Conservation (phyloP, 2,797 vertebrate species). For the Darevskia mixta region DNA sequence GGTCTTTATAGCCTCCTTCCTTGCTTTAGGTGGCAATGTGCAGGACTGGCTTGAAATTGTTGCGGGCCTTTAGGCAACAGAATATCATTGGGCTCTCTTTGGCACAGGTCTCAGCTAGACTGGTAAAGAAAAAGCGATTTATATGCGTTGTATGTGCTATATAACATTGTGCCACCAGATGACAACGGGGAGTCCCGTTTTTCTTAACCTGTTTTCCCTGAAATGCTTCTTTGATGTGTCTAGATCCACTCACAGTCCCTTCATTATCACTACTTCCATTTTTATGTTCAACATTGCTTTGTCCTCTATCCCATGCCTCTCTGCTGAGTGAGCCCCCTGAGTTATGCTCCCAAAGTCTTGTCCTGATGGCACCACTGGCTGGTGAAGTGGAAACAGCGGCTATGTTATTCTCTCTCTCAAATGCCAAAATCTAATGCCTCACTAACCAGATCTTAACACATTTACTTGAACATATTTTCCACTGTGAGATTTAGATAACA, state of each 20-base stretch:
- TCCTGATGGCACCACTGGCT: not conserved
- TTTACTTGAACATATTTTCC: not conserved
- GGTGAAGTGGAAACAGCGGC: not conserved
- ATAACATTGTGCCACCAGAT: no score
- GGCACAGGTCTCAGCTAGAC: no score
- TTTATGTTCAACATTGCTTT: not conserved
- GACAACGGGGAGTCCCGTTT: no score
- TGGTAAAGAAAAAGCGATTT: no score
- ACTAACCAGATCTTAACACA: not conserved
- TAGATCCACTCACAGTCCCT: not conserved
- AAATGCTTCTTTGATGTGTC: not conserved
- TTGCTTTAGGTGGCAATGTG: not conserved
- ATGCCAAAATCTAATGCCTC: not conserved
- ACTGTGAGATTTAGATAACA: not conserved
- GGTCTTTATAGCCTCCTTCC: not conserved
- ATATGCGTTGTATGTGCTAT: no score
- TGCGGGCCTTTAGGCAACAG: not conserved
- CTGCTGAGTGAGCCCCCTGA: not conserved
- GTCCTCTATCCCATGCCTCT: not conserved
- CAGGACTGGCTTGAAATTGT: not conserved
- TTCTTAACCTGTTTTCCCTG: no score
- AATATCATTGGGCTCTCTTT: no score
- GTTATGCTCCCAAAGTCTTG: not conserved
- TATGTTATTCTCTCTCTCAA: not conserved
- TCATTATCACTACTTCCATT: not conserved